Evolutionary conservation across 2,113 vertebrate species (phyloP).

Genomic region (Anarrhichthys ocellatus): DNA sequence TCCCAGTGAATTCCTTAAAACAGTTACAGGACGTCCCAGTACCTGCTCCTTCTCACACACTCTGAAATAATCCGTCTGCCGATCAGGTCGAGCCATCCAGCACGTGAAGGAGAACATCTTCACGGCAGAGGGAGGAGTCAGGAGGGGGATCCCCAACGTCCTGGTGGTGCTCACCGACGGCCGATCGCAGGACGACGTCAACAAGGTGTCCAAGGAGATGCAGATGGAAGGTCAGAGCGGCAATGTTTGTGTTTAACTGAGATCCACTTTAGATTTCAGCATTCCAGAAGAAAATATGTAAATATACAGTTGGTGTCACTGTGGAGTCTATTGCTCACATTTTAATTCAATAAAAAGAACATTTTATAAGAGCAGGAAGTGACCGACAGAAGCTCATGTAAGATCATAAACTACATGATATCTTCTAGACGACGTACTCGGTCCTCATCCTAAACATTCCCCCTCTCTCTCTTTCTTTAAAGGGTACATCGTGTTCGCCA

Average conservation of each 20-base stretch:
- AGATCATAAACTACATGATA: no score
- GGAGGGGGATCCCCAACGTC: conserved; percentile 92
- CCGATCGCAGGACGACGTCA: conserved; percentile 95
- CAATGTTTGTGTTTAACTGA: background rate
- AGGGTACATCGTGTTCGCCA: conserved; percentile 96
- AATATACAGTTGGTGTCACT: no score
- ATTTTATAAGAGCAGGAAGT: no score
- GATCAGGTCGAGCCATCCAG: conserved; percentile 92
- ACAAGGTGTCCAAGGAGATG: conserved; percentile 93
- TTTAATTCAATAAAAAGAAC: no score
- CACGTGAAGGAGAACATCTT: conserved; percentile 92
- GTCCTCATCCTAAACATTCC: no score
- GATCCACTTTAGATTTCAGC: background rate
- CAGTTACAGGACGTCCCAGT: no score
- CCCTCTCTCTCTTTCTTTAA: background rate
- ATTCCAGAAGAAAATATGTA: no score
- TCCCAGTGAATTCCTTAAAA: no score
- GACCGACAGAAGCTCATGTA: no score
- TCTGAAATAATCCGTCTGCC: background rate
- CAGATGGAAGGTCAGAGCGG: conserved; percentile 90
- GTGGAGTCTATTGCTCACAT: no score
- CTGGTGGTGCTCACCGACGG: conserved; percentile 97
- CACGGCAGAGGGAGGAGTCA: conserved; percentile 86
- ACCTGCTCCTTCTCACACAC: no score
- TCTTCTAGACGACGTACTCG: no score